A percentile compares a stretch with the other conserved stretches of the same genome.
phyloP scores from a whole-genome alignment of 2,797 vertebrate genomes.

The Enteromius afrohamiltoni region DNA sequence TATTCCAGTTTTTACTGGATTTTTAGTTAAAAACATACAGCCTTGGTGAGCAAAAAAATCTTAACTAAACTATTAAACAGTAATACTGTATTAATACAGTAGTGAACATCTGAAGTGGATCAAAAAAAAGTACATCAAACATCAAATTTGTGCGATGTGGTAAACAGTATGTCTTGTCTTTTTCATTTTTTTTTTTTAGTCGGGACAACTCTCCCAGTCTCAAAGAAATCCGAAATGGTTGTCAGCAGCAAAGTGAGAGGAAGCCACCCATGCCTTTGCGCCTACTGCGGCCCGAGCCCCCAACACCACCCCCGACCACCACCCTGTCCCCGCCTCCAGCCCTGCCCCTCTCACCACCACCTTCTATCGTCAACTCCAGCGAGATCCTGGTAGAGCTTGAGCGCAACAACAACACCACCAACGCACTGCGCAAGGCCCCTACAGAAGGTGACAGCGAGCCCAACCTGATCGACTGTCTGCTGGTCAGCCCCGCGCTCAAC shows the following conservation, averaged over 20 bases:
- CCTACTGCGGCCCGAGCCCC: slow-evolving; percentile 87
- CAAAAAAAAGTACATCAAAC: no score
- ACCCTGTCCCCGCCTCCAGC: slow-evolving; percentile 66
- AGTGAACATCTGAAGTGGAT: no score
- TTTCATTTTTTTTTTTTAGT: slow-evolving; percentile 66
- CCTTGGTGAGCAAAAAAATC: neutral
- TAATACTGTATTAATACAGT: neutral
- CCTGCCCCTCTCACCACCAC: slow-evolving; percentile 75
- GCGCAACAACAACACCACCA: slow-evolving; percentile 91
- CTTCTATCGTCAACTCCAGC: slow-evolving; percentile 90
- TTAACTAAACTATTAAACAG: neutral
- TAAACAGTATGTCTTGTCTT: neutral
- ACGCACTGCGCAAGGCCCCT: slow-evolving; percentile 84
- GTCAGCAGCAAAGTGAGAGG: slow-evolving; percentile 95
- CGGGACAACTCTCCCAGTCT: slow-evolving; percentile 98
- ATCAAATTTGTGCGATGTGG: neutral
- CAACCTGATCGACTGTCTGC: slow-evolving; percentile 97
- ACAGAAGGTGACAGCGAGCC: slow-evolving; percentile 91
- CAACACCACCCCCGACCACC: slow-evolving; percentile 65
- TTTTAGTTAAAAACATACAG: neutral
- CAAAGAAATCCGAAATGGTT: slow-evolving; percentile 97
- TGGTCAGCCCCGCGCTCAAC: slow-evolving; percentile 95
- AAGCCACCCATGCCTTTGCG: slow-evolving; percentile 94
- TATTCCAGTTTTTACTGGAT: neutral
- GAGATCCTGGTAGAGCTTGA: slow-evolving; percentile 97